Base-by-base conservation (phyloP, 1,140 invertebrate genomes). In the Hycleus cichorii region DNA sequence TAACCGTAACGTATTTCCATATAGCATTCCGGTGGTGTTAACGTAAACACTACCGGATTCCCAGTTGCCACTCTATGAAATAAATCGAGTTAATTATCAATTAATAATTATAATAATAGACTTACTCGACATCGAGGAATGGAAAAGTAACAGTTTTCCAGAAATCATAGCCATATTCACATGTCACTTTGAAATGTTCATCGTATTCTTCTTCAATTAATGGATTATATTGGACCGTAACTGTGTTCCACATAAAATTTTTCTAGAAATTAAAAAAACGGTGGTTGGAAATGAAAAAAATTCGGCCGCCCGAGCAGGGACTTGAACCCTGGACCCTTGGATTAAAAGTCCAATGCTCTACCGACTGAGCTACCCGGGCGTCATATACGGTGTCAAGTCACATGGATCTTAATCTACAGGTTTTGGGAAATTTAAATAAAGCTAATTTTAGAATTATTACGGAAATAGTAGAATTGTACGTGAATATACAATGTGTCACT, bases 101-200 rank as follows among this genome's bases (percentile, higher is more conserved):
- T 18, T 18, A 47, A 18, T 25, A 2, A n/a, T 32, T 42, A n/a
- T 6, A n/a, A 39, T 26, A 38, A 12, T 12, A 38, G 4, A 87
- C 91, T 89, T 76, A 96, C 93, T 95, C 92, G 49, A 96, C 92
- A 68, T 95, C 91, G 26, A 96, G 77, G 73, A 95, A 93, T 1
- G 92, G 92, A 76, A 96, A 96, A 0, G 92, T 94, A 26, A 96
- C 92, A 0, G 92, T 96, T 76, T 95, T 95, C 91, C 92, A 95
- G 75, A 95, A 95, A 73, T 96, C 92, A 73, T 95, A 95, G 45
- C 92, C 93, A 71, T 95, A 96, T 74, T 95, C 92, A 75, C 93
- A 96, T 4, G 92, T 95, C n/a, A 95, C 91, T 75, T 93, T 92
- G 72, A 95, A 95, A 69, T 96, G 92, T 67, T 96, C 92, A 74